These are phyloP conservation scores for Oncorhynchus clarkii DNA, from an alignment of 2,113 vertebrate species.

Conservation along the genomic window DNA sequence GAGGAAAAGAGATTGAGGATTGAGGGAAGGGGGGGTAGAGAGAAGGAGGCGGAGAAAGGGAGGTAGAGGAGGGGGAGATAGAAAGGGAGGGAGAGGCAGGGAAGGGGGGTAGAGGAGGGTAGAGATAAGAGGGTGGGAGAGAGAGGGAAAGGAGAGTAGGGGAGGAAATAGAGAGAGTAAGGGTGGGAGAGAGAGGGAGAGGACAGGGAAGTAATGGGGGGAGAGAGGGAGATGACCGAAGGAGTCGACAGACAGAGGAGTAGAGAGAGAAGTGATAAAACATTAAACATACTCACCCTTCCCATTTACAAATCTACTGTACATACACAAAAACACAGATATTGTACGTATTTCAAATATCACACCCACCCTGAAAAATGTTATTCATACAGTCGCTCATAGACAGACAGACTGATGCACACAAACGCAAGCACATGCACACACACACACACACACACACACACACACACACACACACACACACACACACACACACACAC, in stretches of 20 bases:
- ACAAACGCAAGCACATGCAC: too few species aligned
- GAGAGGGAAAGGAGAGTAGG: background rate
- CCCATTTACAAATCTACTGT: background rate
- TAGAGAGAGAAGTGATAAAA: background rate
- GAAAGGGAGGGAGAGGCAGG: slow-evolving; percentile 46
- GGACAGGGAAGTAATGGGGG: background rate
- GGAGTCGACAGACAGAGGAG: background rate
- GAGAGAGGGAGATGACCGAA: background rate
- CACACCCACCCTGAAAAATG: too few species aligned
- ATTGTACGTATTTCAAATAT: too few species aligned
- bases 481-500: too few species aligned
- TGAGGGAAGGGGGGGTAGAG: too few species aligned
- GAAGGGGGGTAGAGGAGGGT: background rate
- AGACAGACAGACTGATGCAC: too few species aligned
- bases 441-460: too few species aligned
- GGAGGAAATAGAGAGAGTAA: too few species aligned
- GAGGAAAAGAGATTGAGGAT: background rate
- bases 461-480: too few species aligned
- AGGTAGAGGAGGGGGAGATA: slow-evolving; percentile 26
- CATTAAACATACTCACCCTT: background rate
- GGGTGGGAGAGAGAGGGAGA: background rate
- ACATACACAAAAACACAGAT: too few species aligned
- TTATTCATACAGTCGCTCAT: too few species aligned
- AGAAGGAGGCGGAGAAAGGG: background rate
- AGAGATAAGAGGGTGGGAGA: too few species aligned